These are phyloP conservation scores for Holocentrus rufus DNA, from an alignment of 2,797 vertebrate species.

Conservation along the genomic window DNA sequence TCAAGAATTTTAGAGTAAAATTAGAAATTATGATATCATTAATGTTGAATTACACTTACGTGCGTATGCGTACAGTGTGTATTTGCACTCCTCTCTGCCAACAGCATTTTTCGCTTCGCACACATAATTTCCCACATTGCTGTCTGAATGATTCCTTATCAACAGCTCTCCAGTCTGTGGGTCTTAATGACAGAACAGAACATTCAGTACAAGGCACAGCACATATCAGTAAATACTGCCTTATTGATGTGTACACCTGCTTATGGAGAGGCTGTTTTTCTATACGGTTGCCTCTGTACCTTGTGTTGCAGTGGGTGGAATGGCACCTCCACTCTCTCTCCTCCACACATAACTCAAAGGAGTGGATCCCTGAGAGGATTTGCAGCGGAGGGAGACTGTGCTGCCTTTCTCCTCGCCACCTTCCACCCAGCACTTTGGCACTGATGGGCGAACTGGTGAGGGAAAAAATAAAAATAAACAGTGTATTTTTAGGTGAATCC, in stretches of 20 bases:
- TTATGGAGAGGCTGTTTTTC: background rate
- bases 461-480: background rate
- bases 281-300: constrained; percentile 38
- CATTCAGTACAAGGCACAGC: constrained; percentile 15
- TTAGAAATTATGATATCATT: constrained; percentile 11
- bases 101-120: constrained; percentile 87
- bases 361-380: constrained; percentile 70
- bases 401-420: constrained; percentile 77
- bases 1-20: constrained; percentile 28
- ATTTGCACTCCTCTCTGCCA: constrained; percentile 83
- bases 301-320: constrained; percentile 72
- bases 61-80: constrained; percentile 78
- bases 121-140: constrained; percentile 83
- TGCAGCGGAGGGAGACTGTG: constrained; percentile 75
- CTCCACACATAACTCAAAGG: constrained; percentile 80
- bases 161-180: constrained; percentile 82
- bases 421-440: constrained; percentile 83
- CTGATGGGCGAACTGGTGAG: constrained; percentile 74
- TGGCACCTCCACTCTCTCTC: constrained; percentile 68
- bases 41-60: constrained; percentile 73
- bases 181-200: constrained; percentile 71
- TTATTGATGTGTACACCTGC: background rate
- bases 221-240: too few relatives aligned
- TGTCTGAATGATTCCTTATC: constrained; percentile 83
- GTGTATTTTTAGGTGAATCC: background rate